Percentiles rank a stretch among this genome's conserved stretches.
These are phyloP conservation scores for Acromyrmex echinatior DNA, from an alignment of 1,140 invertebrate genomes.

Conservation along the genomic window DNA sequence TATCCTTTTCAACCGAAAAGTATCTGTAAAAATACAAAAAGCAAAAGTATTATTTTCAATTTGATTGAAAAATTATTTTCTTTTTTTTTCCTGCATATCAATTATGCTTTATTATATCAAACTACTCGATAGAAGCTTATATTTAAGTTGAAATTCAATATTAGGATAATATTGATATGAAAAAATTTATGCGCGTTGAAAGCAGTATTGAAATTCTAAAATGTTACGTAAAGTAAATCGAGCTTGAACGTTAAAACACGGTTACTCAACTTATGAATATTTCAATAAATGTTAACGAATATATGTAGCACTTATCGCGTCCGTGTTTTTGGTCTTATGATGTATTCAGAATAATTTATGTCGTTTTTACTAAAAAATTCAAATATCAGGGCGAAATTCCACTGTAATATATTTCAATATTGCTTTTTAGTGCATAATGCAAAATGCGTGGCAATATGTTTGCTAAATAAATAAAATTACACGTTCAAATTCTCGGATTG, in stretches of 20 bases:
- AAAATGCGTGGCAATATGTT: background rate
- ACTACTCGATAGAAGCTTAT: background rate
- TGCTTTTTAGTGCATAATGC: background rate
- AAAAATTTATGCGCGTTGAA: background rate
- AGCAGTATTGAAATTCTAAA: background rate
- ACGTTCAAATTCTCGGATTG: background rate
- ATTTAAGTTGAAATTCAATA: background rate
- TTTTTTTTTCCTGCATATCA: too few species aligned
- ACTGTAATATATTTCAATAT: background rate
- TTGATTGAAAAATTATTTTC: background rate
- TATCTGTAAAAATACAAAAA: background rate
- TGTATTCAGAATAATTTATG: slow-evolving; percentile 38
- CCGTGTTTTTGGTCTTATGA: slow-evolving; percentile 36
- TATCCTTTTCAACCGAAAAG: background rate
- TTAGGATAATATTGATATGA: background rate
- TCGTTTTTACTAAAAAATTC: slow-evolving; percentile 44
- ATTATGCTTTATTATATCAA: background rate
- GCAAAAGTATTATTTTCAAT: background rate
- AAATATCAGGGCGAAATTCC: slow-evolving; percentile 35
- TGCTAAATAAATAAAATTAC: slow-evolving; percentile 36
- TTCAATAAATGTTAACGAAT: slow-evolving; percentile 20
- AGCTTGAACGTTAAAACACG: slow-evolving; percentile 14
- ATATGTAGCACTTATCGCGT: slow-evolving; percentile 26
- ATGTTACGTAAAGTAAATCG: slow-evolving; percentile 24
- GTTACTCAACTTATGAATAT: slow-evolving; percentile 34